A percentile compares a stretch with the other conserved stretches of the same genome.
These are phyloP conservation scores for Vombatus ursinus DNA, from an alignment of 2,113 vertebrate species.

Conservation along the genomic window DNA sequence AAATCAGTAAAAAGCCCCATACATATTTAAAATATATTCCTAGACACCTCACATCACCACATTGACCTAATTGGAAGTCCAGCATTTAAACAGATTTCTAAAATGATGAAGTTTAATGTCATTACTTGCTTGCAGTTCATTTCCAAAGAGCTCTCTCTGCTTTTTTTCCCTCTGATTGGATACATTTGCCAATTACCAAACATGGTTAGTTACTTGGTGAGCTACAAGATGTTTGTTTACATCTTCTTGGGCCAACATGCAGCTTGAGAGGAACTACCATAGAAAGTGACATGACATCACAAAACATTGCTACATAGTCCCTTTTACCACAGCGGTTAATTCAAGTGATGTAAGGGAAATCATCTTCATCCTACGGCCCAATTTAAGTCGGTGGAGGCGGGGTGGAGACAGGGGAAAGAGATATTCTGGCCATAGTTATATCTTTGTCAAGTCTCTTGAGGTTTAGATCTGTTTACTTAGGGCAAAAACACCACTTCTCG, in stretches of 20 bases:
- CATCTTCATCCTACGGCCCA: background rate
- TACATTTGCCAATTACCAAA: slow-evolving; percentile 20
- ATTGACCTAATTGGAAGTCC: background rate
- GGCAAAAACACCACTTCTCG: slow-evolving; percentile 4
- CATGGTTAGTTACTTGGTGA: slow-evolving; percentile 13
- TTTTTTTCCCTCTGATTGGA: slow-evolving; percentile 17
- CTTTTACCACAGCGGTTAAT: background rate
- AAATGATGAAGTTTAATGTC: background rate
- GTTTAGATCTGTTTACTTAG: background rate
- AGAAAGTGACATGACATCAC: background rate
- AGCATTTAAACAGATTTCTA: slow-evolving; percentile 36
- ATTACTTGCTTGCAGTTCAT: background rate
- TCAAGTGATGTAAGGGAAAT: background rate
- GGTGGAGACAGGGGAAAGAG: no score
- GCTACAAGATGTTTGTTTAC: background rate
- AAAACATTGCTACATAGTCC: background rate
- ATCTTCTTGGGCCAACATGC: background rate
- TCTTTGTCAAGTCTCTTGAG: background rate
- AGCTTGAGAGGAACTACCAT: slow-evolving; percentile 1
- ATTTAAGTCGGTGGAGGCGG: background rate
- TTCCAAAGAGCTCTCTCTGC: slow-evolving; percentile 24
- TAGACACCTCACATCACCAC: background rate
- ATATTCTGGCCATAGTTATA: background rate
- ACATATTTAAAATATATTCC: background rate
- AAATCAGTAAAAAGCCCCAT: background rate